A percentile compares a stretch with the other conserved stretches of the same genome.
Conservation (phyloP, 2,888 invertebrate species). For the Calliphora vomitoria region DNA sequence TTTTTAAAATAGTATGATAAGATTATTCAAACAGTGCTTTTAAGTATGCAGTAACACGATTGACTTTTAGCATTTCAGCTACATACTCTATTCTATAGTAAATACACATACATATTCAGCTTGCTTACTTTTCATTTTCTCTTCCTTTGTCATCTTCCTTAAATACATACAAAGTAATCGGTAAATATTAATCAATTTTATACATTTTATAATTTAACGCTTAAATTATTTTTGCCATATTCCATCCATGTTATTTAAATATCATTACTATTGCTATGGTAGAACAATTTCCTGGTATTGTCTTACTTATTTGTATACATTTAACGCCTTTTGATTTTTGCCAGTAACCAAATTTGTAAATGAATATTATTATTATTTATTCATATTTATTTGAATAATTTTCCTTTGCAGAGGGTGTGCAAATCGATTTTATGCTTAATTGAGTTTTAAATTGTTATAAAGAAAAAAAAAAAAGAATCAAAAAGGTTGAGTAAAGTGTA, state of each 20-base stretch:
- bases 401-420: not conserved
- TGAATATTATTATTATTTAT: conserved; percentile 2
- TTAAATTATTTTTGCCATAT: not conserved
- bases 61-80: no score
- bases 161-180: not conserved
- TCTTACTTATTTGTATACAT: not conserved
- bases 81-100: no score
- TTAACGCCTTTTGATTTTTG: not conserved
- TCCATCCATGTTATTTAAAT: not conserved
- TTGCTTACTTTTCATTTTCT: not conserved
- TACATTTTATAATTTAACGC: not conserved
- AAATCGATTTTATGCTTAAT: conserved; percentile 34
- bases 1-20: no score
- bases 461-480: not conserved
- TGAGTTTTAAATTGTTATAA: not conserved
- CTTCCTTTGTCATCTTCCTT: not conserved
- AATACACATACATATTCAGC: no score
- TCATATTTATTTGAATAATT: not conserved
- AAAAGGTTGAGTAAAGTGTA: not conserved
- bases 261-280: not conserved
- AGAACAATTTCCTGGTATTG: not conserved
- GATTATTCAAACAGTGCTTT: no score
- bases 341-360: not conserved
- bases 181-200: not conserved
- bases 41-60: no score